A percentile compares a stretch with the other conserved stretches of the same genome.
These are phyloP conservation scores for Anisognathus igniventris DNA, from an alignment of 2,797 vertebrate species.

Conservation along the genomic window DNA sequence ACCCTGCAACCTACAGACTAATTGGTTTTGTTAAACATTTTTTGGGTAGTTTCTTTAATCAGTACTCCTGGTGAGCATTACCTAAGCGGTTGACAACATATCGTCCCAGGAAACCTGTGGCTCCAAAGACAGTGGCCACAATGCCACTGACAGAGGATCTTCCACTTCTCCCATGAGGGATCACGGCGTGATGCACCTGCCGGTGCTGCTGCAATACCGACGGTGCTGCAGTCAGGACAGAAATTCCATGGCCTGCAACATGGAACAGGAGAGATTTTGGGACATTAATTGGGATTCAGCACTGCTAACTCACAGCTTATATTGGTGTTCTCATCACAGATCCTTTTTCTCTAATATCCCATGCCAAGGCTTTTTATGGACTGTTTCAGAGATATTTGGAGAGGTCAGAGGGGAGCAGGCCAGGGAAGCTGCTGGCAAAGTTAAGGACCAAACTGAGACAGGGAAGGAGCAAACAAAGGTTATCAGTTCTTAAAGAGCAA, in stretches of 20 bases:
- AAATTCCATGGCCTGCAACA: conserved; percentile 70
- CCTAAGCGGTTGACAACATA: conserved; percentile 91
- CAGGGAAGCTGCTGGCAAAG: neutral
- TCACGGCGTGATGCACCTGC: conserved; percentile 82
- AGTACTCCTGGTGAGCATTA: conserved; percentile 47
- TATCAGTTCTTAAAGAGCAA: neutral
- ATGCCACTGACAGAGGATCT: conserved; percentile 92
- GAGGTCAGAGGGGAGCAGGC: neutral
- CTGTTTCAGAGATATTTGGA: neutral
- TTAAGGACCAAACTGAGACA: neutral
- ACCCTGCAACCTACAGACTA: neutral
- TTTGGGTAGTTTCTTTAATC: neutral
- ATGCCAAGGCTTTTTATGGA: neutral
- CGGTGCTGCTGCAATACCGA: conserved; percentile 71
- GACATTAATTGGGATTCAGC: neutral
- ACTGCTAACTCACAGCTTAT: neutral
- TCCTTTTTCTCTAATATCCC: neutral
- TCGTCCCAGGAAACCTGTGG: conserved; percentile 91
- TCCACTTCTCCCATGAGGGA: conserved; percentile 89
- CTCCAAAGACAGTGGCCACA: conserved; percentile 93
- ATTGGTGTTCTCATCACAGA: neutral
- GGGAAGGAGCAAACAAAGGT: neutral
- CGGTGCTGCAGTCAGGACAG: conserved; percentile 67
- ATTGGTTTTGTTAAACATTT: fast-evolving
- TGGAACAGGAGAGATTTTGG: neutral